phyloP scores from a whole-genome alignment of 2,797 vertebrate genomes.

The Alcedo quadribrachys region DNA sequence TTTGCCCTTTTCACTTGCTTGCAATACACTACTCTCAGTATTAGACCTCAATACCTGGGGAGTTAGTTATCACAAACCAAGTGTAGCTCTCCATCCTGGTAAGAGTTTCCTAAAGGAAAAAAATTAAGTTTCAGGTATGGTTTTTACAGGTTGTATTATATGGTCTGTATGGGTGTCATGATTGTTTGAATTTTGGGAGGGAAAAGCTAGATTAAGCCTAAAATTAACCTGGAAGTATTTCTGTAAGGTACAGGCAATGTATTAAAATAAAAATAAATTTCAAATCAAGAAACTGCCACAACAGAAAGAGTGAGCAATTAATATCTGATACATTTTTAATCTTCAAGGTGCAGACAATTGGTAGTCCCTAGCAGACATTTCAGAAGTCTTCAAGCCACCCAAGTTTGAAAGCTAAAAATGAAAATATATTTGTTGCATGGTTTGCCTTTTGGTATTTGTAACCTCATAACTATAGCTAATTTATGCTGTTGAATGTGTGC shows the following conservation, averaged over 20 bases:
- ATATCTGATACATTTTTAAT: background rate
- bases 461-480: background rate
- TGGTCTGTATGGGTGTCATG: background rate
- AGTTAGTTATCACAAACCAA: conserved; percentile 32
- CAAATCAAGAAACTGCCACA: background rate
- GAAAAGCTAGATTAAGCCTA: background rate
- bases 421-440: background rate
- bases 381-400: background rate
- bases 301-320: background rate
- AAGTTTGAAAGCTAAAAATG: background rate
- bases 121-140: background rate
- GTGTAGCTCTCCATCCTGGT: background rate
- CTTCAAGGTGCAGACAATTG: background rate
- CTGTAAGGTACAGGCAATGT: background rate
- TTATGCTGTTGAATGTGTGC: background rate
- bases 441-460: background rate
- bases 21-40: conserved; percentile 10
- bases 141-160: background rate
- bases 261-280: background rate
- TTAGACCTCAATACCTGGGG: conserved; percentile 1
- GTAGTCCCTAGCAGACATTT: background rate
- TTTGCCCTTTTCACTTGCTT: conserved; percentile 40
- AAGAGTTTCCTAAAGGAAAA: background rate
- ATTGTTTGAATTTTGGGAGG: background rate
- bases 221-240: background rate